Base-by-base conservation (phyloP, 2,797 vertebrate species). In the Carcharodon carcharias region DNA sequence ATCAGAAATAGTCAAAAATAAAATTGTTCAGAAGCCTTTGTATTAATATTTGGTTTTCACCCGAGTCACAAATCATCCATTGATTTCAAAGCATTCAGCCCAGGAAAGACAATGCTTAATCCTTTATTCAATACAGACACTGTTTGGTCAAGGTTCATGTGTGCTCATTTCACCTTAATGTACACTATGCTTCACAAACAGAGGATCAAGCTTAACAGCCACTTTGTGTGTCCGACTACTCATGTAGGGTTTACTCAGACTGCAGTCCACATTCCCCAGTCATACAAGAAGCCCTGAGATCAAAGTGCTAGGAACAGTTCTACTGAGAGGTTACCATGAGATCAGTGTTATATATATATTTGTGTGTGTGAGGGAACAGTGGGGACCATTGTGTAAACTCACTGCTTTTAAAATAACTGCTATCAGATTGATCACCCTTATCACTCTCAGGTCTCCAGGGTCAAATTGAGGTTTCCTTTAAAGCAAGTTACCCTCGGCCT, bases 91-190 rank as follows among this genome's bases (percentile, higher is more conserved):
- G 95, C 97, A 97, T 97, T 97, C 87, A 97, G 97, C 96, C 97
- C 96, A 80, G 97, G 0, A 0, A 96, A 96, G 96, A 96, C 96
- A 96, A 97, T 97, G 97, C 96, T 96, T 97, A 97, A 98, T 97
- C 97, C 97, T 97, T 97, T 97, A n/a, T 97, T 98, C 98, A 97
- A 97, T 97, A 97, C 96, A 96, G 96, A 97, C 96, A 92, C 89
- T 97, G 96, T 97, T 98, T 97, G 97, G 97, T 96, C 96, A 96
- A 96, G 97, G 97, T 97, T 97, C 96, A 96, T 56, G 96, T 96
- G 96, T 98, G 98, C 97, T 98, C 98, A 98, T 98, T 98, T 98
- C 98, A 98, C 98, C 98, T 98, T 97, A 96, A 96, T 97, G 96
- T 97, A 97, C 96, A 97, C 97, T 97, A 96, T 97, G 96, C 96